Percentiles rank a stretch among this genome's conserved stretches.
These are phyloP conservation scores for Cladopsammia gracilis DNA, from an alignment of 64 coral and sea anemone species.

Conservation along the genomic window DNA sequence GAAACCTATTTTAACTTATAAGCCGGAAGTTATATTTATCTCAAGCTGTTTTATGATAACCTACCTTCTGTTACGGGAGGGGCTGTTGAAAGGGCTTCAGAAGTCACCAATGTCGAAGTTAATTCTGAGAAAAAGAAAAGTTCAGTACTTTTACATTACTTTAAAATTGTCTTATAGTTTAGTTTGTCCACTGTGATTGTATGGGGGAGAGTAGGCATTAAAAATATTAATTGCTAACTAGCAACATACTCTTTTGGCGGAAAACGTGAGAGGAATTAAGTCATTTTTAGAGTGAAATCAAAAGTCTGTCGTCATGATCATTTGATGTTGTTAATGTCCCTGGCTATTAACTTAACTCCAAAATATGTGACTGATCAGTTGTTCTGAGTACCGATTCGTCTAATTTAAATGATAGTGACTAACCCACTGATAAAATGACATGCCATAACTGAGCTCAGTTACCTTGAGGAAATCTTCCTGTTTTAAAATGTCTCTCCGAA, in stretches of 20 bases:
- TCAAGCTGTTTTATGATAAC: neutral
- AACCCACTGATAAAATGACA: neutral
- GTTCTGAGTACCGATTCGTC: too few species aligned
- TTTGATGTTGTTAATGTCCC: too few species aligned
- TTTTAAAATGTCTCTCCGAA: neutral
- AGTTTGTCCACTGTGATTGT: neutral
- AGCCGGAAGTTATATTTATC: neutral
- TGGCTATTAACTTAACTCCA: too few species aligned
- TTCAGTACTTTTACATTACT: neutral
- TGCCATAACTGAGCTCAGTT: neutral
- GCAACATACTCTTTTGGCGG: too few species aligned
- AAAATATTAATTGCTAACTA: too few species aligned
- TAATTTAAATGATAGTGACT: neutral
- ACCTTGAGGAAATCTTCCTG: slow-evolving; percentile 5
- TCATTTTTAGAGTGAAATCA: too few species aligned
- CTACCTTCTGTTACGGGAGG: neutral
- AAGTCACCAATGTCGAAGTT: neutral
- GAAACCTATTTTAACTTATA: neutral
- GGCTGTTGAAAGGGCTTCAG: neutral
- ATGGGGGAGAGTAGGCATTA: too few species aligned
- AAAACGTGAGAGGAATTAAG: too few species aligned
- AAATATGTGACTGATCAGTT: too few species aligned
- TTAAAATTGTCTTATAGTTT: neutral
- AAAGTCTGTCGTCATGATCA: too few species aligned
- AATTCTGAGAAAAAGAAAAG: neutral